Base-by-base conservation (phyloP, 2,113 vertebrate species). In the Cyanistes caeruleus region DNA sequence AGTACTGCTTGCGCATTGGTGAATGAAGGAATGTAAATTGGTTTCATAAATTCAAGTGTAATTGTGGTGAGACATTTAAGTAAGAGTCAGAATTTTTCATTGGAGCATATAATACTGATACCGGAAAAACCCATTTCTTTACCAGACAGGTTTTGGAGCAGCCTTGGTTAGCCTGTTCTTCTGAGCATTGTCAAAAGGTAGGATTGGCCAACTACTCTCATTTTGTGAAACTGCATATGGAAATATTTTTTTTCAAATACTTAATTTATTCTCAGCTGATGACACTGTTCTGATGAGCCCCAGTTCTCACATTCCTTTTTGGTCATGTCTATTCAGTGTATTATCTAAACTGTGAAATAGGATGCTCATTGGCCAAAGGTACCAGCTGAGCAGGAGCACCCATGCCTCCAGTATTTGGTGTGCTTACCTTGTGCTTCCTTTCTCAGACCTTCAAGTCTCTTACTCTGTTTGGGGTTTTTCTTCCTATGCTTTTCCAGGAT, bases 21-120 rank as follows among this genome's bases (percentile, higher is more conserved):
- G 39, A 76, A 85, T 64, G 60, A 76, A 63, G 52, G 56, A 64
- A 52, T 84, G 28, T 76, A 58, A 87, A 55, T n/a, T 1, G 2
- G 13, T 67, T 90, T 88, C 30, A 15, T 84, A 55, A 78, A 64
- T 91, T 77, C 37, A 89, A 28, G 72, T 92, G 28, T 68, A 37
- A 43, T 76, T 93, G 73, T 90, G 27, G 28, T 62, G 43, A 84
- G 49, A 72, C 77, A 58, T 58, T 79, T 58, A 80, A 85, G 15
- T 72, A 19, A 85, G 17, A 41, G 43, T 90, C 44, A 76, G 16
- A 51, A 13, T 63, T 89, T 84, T 74, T 89, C 7, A 18, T 44
- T 89, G 68, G 14, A 46, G n/a, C 15, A 18, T 67, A 11, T 5
- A 64, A 31, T 63, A 39, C 6, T 20, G 18, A 28, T 63, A 59